Evolutionary conservation across 2,888 invertebrate genomes (phyloP), one percentile per base, ranked within the genome.

Genomic region (Hyppa rectilinea): DNA sequence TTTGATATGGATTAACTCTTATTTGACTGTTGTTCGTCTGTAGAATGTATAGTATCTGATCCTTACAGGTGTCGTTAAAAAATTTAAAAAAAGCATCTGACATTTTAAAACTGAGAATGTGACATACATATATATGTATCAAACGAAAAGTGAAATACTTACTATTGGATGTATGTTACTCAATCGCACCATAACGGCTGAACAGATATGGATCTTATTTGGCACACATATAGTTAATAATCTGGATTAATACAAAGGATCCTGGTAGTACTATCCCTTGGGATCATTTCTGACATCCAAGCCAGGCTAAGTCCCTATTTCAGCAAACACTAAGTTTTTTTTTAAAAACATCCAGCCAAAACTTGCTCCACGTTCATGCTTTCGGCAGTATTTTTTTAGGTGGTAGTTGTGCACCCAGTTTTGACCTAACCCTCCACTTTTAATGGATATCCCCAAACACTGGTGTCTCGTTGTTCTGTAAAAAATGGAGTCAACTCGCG

Each of bases 381-480:
- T 67, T 60, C 52, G 12, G 23, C 70, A 43, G 55, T n/a, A 26
- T n/a, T 29, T 53, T 65, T 83, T 81, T 74, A 43, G 55, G 38
- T 14, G 26, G 52, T 65, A 56, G 60, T 68, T 63, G 5, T 45
- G 68, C 56, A 31, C 52, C 47, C 55, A 52, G 61, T 75, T 82
- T 64, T 71, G 66, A 68, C 74, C 61, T 50, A 38, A 63, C 72
- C 61, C 59, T 50, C 65, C 47, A 64, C 50, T 82, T 69, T 82
- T 78, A 84, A 80, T 75, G 84, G 68, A 71, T 77, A 79, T 50
- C 50, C 64, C 71, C 58, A 77, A 82, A 71, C 60, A 71, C 60
- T 47, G 61, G 71, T 70, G 29, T 62, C 62, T 60, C 43, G 68
- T 61, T 66, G 60, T 43, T 55, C 45, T 53, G 49, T 83, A 52